These are phyloP conservation scores for Gasteruption jaculator DNA, from an alignment of 2,888 invertebrate genomes.

Conservation along the genomic window DNA sequence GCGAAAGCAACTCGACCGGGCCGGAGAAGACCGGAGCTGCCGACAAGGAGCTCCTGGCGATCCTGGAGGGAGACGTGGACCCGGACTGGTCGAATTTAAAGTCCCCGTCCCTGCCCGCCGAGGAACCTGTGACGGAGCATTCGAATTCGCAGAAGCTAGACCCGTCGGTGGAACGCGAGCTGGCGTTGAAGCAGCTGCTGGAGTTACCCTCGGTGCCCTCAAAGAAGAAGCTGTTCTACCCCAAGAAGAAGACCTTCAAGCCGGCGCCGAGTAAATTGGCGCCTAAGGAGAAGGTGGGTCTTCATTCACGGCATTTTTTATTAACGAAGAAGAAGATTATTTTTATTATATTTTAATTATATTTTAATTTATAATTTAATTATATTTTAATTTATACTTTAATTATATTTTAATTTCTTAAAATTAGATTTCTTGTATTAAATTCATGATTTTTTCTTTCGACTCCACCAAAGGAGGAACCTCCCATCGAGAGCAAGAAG, in stretches of 20 bases:
- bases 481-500: no score
- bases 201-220: conserved; percentile 49
- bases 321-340: no score
- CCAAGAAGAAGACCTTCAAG: conserved; percentile 25
- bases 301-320: no score
- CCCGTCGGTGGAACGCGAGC: conserved; percentile 53
- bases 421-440: no score
- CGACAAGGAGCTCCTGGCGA: conserved; percentile 56
- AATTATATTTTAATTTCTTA: no score
- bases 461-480: no score
- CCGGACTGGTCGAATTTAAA: conserved; percentile 49
- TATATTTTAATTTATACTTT: no score
- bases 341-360: no score
- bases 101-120: conserved; percentile 30
- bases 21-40: conserved; percentile 31
- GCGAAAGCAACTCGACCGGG: conserved; percentile 20
- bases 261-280: conserved; percentile 14
- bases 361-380: no score
- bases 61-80: conserved; percentile 57
- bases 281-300: conserved; percentile 17
- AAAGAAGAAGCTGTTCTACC: conserved; percentile 29
- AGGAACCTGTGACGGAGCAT: no score
- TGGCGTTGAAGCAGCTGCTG: conserved; percentile 57
- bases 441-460: no score
- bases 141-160: conserved; percentile 40